phyloP scores from a whole-genome alignment of 2,113 vertebrate genomes.

The Archilochus colubris region DNA sequence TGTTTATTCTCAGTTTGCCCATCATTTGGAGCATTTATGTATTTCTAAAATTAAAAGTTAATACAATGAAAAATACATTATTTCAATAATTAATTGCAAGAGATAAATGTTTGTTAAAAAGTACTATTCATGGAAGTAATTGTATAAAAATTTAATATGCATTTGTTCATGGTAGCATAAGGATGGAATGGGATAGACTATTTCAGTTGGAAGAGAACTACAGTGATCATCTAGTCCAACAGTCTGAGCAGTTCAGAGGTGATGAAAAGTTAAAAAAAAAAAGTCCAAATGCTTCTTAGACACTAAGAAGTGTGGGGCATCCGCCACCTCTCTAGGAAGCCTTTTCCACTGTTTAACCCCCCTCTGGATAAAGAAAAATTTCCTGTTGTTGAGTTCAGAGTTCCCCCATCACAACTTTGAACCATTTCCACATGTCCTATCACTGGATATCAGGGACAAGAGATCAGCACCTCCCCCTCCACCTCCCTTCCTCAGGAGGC shows the following conservation, averaged over 20 bases:
- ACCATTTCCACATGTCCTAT: not conserved
- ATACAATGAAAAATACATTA: not conserved
- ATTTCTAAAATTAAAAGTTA: not conserved
- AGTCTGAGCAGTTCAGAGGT: not conserved
- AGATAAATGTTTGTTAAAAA: not conserved
- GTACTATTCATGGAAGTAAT: not conserved
- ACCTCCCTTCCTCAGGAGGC: not conserved
- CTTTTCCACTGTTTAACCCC: too few species aligned
- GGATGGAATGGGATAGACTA: not conserved
- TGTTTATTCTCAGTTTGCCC: not conserved
- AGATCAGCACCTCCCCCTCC: not conserved
- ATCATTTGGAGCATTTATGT: not conserved
- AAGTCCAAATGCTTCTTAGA: not conserved
- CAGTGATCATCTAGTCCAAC: not conserved
- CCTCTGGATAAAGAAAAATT: too few species aligned
- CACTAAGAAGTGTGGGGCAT: too few species aligned
- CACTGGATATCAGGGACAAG: not conserved
- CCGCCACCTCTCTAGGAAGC: too few species aligned
- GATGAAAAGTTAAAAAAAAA: not conserved
- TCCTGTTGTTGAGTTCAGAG: too few species aligned
- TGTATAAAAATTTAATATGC: not conserved
- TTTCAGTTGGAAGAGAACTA: not conserved
- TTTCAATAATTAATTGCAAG: not conserved
- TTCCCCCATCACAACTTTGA: not conserved
- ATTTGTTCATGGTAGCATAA: not conserved